Evolutionary conservation across 2,888 invertebrate genomes (phyloP).

Genomic region (Nomada hirtipes): DNA sequence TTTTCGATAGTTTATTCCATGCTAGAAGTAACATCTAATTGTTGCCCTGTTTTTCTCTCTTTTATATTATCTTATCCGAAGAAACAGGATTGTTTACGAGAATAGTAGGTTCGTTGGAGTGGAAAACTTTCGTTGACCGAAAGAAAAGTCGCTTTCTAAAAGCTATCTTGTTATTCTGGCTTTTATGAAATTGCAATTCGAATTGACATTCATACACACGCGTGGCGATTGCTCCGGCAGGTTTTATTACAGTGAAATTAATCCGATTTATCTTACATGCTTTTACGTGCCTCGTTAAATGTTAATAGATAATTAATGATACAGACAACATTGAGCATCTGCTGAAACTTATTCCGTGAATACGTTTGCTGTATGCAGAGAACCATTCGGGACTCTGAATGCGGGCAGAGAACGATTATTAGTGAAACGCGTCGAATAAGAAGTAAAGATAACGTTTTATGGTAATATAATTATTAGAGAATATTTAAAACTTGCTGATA

Average conservation of each 20-base stretch:
- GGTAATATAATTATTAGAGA: not conserved
- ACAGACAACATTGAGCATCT: conserved; percentile 11
- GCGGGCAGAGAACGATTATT: conserved; percentile 3
- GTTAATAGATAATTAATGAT: conserved; percentile 26
- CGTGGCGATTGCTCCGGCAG: not conserved
- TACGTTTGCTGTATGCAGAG: not conserved
- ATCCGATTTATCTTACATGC: conserved; percentile 1
- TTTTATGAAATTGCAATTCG: conserved; percentile 20
- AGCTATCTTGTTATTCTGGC: conserved; percentile 15
- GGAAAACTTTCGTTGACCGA: conserved; percentile 20
- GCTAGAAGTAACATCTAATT: not conserved
- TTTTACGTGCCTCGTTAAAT: conserved; percentile 18
- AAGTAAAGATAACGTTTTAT: not conserved
- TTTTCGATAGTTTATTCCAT: not conserved
- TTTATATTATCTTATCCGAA: not conserved
- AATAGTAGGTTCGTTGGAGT: not conserved
- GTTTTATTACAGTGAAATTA: conserved; percentile 29
- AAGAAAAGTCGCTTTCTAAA: conserved; percentile 34
- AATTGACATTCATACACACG: conserved; percentile 12
- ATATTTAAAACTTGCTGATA: conserved; percentile 2
- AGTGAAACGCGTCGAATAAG: not conserved
- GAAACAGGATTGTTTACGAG: conserved; percentile 14
- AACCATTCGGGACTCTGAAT: not conserved
- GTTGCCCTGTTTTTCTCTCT: not conserved
- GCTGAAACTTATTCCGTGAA: conserved; percentile 7